Percentiles rank a stretch among this genome's conserved stretches.
phyloP scores from a whole-genome alignment of 2,888 invertebrate species.

The Drosophila tripunctata region DNA sequence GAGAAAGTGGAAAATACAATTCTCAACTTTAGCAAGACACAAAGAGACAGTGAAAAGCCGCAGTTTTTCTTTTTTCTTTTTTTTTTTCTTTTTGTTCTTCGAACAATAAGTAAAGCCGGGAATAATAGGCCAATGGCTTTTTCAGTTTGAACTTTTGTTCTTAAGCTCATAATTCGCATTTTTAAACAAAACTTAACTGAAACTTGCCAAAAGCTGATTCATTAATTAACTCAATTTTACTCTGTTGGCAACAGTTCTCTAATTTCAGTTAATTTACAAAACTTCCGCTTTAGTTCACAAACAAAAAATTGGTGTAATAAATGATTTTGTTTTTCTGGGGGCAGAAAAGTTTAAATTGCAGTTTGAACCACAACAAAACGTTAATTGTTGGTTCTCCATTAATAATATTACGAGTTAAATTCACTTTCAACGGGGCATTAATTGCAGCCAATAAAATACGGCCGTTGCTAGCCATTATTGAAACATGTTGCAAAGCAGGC shows the following conservation, averaged over 20 bases:
- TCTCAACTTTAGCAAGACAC: slow-evolving; percentile 25
- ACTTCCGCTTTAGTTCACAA: slow-evolving; percentile 5
- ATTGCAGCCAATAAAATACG: slow-evolving; percentile 29
- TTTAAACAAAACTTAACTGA: slow-evolving; percentile 5
- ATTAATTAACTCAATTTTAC: slow-evolving; percentile 40
- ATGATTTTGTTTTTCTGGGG: slow-evolving; percentile 29
- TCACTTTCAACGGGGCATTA: not conserved
- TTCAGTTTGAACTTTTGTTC: slow-evolving; percentile 1
- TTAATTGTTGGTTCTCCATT: slow-evolving; percentile 30
- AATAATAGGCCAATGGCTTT: slow-evolving; percentile 3
- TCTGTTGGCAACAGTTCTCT: slow-evolving; percentile 17
- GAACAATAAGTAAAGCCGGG: slow-evolving; percentile 1
- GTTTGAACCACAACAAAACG: slow-evolving; percentile 1
- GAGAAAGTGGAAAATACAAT: slow-evolving; percentile 23
- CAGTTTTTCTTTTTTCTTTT: not conserved
- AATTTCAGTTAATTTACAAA: slow-evolving; percentile 17
- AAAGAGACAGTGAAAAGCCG: not conserved
- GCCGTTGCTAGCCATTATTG: slow-evolving; percentile 31
- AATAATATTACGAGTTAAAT: slow-evolving; percentile 11
- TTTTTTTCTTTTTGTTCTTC: no score
- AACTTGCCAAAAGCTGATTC: slow-evolving; percentile 10
- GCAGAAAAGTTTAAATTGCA: slow-evolving; percentile 41
- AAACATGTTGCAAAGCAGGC: slow-evolving; percentile 53
- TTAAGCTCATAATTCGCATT: slow-evolving; percentile 3
- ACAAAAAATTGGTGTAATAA: slow-evolving; percentile 25